phyloP scores from a whole-genome alignment of 2,888 invertebrate species.

The Stenoptilia bipunctidactyla region DNA sequence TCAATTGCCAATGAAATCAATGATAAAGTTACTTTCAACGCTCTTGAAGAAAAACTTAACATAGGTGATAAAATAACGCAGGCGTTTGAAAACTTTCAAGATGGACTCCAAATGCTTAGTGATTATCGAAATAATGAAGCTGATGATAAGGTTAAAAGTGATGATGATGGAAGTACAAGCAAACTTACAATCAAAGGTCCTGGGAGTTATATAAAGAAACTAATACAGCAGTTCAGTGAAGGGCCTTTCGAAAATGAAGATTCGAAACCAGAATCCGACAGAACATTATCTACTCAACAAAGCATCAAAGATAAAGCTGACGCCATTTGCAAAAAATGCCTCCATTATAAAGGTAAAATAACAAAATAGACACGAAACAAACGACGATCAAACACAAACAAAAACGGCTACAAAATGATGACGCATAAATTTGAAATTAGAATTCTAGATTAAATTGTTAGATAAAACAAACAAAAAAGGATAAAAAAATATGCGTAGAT shows the following conservation, averaged over 20 bases:
- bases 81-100: slow-evolving; percentile 50
- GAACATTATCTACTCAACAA: slow-evolving; percentile 38
- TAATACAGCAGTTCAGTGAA: slow-evolving; percentile 65
- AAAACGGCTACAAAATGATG: no score
- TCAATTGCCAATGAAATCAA: slow-evolving; percentile 23
- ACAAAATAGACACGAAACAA: slow-evolving; percentile 28
- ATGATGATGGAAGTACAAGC: slow-evolving; percentile 25
- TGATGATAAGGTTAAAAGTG: slow-evolving; percentile 22
- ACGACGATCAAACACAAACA: no score
- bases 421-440: no score
- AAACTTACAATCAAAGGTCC: slow-evolving; percentile 56
- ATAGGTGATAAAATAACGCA: slow-evolving; percentile 46
- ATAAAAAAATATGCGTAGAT: no score
- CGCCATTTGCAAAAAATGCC: slow-evolving; percentile 63
- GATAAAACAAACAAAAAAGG: no score
- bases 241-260: slow-evolving; percentile 52
- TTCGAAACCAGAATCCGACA: slow-evolving; percentile 46
- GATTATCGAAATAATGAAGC: slow-evolving; percentile 27
- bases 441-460: neutral
- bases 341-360: slow-evolving; percentile 60
- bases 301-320: slow-evolving; percentile 55
- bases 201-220: slow-evolving; percentile 58
- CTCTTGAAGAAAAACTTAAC: slow-evolving; percentile 44
- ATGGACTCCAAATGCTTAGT: slow-evolving; percentile 40
- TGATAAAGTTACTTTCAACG: slow-evolving; percentile 29